phyloP scores from a whole-genome alignment of 2,888 invertebrate species.

The Peribatodes rhomboidaria region DNA sequence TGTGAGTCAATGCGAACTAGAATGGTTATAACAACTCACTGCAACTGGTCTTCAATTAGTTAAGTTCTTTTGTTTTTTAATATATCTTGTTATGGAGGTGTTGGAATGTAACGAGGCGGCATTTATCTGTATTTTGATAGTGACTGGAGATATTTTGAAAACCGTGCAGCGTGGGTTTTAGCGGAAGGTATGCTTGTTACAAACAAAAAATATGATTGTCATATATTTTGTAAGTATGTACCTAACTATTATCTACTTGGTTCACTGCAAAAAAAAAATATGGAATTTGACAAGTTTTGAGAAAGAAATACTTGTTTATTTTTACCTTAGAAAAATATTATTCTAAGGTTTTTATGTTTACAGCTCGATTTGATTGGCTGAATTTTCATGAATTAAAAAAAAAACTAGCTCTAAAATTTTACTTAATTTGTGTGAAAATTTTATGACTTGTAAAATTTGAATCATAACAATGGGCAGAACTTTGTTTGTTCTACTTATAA shows the following conservation, averaged over 20 bases:
- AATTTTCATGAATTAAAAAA: too few relatives aligned
- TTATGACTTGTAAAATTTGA: too few relatives aligned
- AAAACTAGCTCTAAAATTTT: too few relatives aligned
- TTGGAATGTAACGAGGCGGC: slow-evolving; percentile 38
- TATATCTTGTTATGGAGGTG: slow-evolving; percentile 45
- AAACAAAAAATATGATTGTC: background rate
- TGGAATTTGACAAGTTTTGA: background rate
- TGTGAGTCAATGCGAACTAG: slow-evolving; percentile 60
- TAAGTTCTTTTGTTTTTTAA: slow-evolving; percentile 58
- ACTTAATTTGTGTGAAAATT: too few relatives aligned
- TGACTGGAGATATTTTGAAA: slow-evolving; percentile 26
- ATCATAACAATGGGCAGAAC: too few relatives aligned
- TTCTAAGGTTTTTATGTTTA: too few relatives aligned
- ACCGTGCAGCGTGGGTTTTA: slow-evolving; percentile 16
- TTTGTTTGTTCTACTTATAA: too few relatives aligned
- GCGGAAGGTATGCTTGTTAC: background rate
- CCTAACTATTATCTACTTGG: background rate
- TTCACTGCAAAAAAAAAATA: background rate
- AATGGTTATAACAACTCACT: slow-evolving; percentile 61
- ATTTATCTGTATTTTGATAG: slow-evolving; percentile 38
- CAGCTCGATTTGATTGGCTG: too few relatives aligned
- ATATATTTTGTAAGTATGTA: background rate
- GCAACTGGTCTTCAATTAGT: slow-evolving; percentile 72
- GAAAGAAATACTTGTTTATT: too few relatives aligned
- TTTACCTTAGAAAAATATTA: too few relatives aligned